These are phyloP conservation scores for Philypnodon macrostomus DNA, from an alignment of 2,797 vertebrate species.

Conservation along the genomic window DNA sequence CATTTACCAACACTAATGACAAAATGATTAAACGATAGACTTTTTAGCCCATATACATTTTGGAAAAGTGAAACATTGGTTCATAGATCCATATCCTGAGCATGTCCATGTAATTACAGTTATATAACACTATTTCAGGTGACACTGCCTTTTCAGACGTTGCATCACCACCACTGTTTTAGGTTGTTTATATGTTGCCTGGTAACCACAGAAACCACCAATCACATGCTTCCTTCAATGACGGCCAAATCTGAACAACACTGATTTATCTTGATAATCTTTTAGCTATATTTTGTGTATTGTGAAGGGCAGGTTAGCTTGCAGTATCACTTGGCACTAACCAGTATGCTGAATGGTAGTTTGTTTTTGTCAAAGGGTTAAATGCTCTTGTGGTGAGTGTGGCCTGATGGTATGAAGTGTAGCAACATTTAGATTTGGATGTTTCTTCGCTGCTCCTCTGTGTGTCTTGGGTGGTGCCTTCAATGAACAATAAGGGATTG, in stretches of 20 bases:
- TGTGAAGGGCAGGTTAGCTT: neutral
- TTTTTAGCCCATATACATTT: no score
- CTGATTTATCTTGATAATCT: slow-evolving; percentile 18
- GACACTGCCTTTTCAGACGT: neutral
- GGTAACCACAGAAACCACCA: neutral
- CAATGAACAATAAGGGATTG: slow-evolving; percentile 64
- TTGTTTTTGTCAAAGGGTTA: slow-evolving; percentile 12
- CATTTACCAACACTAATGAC: no score
- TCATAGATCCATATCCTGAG: neutral
- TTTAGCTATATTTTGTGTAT: slow-evolving; percentile 15
- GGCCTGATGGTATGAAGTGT: slow-evolving; percentile 34
- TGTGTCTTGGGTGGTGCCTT: slow-evolving; percentile 58
- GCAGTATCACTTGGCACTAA: neutral
- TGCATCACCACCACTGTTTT: slow-evolving; percentile 6
- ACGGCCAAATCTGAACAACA: neutral
- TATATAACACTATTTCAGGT: neutral
- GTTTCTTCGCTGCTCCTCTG: slow-evolving; percentile 36
- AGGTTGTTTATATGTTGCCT: slow-evolving; percentile 2
- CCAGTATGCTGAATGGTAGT: neutral
- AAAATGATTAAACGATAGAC: no score
- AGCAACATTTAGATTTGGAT: slow-evolving; percentile 36
- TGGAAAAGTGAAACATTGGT: no score
- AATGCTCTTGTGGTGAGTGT: slow-evolving; percentile 8
- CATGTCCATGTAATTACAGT: neutral
- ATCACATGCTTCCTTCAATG: slow-evolving; percentile 18